Percentiles rank a stretch among this genome's conserved stretches.
These are phyloP conservation scores for Drosophila rhopaloa DNA, from an alignment of 1,140 invertebrate species.

Conservation along the genomic window DNA sequence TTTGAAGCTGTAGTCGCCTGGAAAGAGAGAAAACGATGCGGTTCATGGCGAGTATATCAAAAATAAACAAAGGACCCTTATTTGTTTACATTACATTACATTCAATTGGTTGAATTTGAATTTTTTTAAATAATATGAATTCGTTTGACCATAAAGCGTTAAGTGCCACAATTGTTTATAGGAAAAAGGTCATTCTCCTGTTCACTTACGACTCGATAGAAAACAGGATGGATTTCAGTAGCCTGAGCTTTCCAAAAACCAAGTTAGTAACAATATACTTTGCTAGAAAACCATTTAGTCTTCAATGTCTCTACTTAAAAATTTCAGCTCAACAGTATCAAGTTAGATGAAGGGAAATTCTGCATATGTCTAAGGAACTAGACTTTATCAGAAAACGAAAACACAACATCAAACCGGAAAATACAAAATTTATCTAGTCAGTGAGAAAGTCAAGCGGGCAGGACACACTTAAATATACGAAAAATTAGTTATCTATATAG, in stretches of 20 bases:
- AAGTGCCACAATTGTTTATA: conserved; percentile 27
- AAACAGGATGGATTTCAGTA: conserved; percentile 23
- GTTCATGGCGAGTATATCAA: not conserved
- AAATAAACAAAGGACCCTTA: no score
- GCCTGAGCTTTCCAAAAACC: conserved; percentile 8
- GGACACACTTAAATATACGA: not conserved
- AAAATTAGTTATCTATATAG: not conserved
- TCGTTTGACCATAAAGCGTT: conserved; percentile 17
- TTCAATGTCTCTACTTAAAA: not conserved
- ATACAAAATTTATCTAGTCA: conserved; percentile 11
- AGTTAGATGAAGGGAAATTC: conserved; percentile 24
- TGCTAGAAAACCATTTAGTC: not conserved
- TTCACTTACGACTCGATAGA: not conserved
- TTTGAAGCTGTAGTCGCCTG: conserved; percentile 97
- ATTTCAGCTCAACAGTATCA: conserved; percentile 19
- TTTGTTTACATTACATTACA: no score
- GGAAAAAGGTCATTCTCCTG: conserved; percentile 1
- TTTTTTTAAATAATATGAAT: not conserved
- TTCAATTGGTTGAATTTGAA: conserved; percentile 10
- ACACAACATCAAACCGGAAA: conserved; percentile 9
- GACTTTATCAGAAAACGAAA: conserved; percentile 15
- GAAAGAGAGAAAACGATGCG: not conserved
- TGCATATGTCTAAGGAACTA: not conserved
- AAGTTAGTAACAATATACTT: conserved; percentile 1
- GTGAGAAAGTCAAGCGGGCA: conserved; percentile 12